Conservation (phyloP, 2,113 vertebrate genomes). For the Paedocypris sp. region DNA sequence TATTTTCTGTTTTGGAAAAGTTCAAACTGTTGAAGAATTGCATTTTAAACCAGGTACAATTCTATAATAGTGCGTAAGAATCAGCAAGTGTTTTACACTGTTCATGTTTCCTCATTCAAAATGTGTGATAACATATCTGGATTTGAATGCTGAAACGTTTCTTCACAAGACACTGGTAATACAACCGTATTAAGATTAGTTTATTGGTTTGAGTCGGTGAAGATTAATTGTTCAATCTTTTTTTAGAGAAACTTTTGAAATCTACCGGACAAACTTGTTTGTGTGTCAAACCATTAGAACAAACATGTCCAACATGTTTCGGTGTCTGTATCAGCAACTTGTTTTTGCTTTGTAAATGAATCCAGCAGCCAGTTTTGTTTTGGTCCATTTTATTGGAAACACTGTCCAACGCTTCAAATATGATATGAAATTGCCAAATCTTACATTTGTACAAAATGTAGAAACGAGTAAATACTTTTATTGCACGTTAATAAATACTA, state of each 20-base stretch:
- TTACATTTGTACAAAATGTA: not conserved
- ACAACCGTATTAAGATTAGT: too few species aligned
- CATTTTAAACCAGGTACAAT: not conserved
- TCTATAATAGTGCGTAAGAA: not conserved
- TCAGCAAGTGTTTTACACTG: not conserved
- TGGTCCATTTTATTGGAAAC: constrained; percentile 8
- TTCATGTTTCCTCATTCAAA: not conserved
- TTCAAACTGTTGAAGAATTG: too few species aligned
- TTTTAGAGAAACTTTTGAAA: too few species aligned
- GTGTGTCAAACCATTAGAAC: too few species aligned
- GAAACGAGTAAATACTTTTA: not conserved
- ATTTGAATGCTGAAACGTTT: too few species aligned
- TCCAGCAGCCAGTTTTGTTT: not conserved
- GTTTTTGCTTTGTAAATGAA: not conserved
- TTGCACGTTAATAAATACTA: constrained; percentile 23
- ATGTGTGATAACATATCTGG: too few species aligned
- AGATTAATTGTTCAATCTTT: too few species aligned
- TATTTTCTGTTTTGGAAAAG: not conserved
- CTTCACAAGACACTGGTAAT: too few species aligned
- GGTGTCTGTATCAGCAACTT: too few species aligned
- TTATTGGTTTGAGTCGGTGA: too few species aligned
- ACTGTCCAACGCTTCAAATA: not conserved
- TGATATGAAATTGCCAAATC: not conserved
- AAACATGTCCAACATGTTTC: not conserved
- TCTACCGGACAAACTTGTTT: too few species aligned